Conservation (phyloP, 2,113 vertebrate genomes). For the Nycticebus coucang region DNA sequence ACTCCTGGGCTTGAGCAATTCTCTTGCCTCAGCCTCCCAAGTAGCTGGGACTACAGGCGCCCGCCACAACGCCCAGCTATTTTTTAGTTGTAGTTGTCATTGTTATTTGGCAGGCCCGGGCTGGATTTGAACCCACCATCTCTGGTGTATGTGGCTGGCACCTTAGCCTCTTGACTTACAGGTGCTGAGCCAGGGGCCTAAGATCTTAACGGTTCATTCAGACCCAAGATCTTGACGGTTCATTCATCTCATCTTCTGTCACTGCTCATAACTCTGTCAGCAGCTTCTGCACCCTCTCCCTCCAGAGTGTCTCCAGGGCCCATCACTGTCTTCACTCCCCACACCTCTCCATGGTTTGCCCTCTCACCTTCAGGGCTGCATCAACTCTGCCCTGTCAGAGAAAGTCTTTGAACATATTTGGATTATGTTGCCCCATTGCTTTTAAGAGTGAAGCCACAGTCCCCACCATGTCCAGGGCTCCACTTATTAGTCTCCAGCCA, state of each 20-base stretch:
- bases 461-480: accelerated
- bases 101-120: too few relatives aligned
- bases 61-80: too few relatives aligned
- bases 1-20: too few relatives aligned
- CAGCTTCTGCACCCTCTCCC: neutral
- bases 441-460: neutral
- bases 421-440: neutral
- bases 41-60: too few relatives aligned
- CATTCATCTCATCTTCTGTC: accelerated
- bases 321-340: accelerated
- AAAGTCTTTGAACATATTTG: accelerated
- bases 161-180: too few relatives aligned
- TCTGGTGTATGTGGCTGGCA: too few relatives aligned
- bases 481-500: accelerated
- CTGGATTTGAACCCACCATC: too few relatives aligned
- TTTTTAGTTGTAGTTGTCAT: too few relatives aligned
- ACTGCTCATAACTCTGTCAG: accelerated
- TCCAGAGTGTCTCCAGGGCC: accelerated
- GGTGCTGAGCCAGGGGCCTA: too few relatives aligned
- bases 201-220: accelerated
- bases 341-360: accelerated
- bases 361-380: neutral
- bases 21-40: too few relatives aligned
- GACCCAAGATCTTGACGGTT: too few relatives aligned
- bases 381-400: neutral